Conservation (phyloP, 2,113 vertebrate species). For the Sander lucioperca region DNA sequence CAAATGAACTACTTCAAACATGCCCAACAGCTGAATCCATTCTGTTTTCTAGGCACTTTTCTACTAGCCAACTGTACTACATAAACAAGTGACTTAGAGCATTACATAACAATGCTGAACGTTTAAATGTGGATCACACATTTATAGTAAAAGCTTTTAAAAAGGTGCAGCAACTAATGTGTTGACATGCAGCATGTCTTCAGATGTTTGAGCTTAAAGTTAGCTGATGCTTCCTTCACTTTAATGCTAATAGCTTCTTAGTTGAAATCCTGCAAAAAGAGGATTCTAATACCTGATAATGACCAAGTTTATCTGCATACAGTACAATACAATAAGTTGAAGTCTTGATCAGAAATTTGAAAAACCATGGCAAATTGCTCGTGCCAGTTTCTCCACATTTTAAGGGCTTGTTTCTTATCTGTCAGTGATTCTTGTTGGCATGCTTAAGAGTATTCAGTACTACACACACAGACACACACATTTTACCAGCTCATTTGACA, state of each 20-base stretch:
- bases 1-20: not conserved
- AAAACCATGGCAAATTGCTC: not conserved
- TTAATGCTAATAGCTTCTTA: too few species aligned
- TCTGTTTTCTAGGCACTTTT: too few species aligned
- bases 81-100: not conserved
- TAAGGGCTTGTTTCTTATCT: not conserved
- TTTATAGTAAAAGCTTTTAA: not conserved
- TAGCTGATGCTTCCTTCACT: too few species aligned
- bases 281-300: not conserved
- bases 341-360: not conserved
- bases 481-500: conserved; percentile 30
- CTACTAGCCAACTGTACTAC: not conserved
- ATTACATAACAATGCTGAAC: not conserved
- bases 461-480: not conserved
- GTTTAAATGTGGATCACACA: too few species aligned
- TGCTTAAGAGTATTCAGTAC: not conserved
- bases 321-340: not conserved
- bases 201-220: too few species aligned
- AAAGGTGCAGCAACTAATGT: too few species aligned
- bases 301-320: not conserved
- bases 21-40: not conserved
- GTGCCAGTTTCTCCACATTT: not conserved
- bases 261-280: too few species aligned
- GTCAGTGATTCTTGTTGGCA: not conserved
- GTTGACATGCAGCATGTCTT: too few species aligned